phyloP scores from a whole-genome alignment of 2,797 vertebrate species.

The Champsocephalus gunnari region DNA sequence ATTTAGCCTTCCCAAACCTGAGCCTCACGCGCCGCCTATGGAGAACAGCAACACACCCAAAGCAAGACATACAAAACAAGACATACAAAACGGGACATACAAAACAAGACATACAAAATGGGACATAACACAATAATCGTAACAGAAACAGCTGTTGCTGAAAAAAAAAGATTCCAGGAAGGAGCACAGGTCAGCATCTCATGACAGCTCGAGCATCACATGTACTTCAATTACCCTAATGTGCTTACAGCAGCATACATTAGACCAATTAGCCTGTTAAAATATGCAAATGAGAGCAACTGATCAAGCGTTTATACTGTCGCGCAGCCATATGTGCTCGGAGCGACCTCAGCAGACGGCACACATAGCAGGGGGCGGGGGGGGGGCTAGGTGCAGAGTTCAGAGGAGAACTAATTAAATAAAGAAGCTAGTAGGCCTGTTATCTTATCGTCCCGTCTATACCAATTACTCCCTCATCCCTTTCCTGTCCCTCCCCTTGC shows the following conservation, averaged over 20 bases:
- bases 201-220: conserved; percentile 11
- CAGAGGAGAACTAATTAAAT: conserved; percentile 63
- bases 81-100: too few species aligned
- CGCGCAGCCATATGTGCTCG: conserved; percentile 57
- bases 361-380: conserved; percentile 55
- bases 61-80: too few species aligned
- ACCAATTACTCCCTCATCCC: conserved; percentile 65
- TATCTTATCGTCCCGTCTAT: conserved; percentile 67
- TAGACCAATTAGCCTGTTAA: conserved; percentile 58
- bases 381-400: conserved; percentile 38
- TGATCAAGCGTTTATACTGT: conserved; percentile 53
- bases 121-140: too few species aligned
- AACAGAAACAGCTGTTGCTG: not conserved
- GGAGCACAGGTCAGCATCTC: conserved; percentile 27
- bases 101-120: too few species aligned
- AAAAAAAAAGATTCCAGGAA: not conserved
- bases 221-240: conserved; percentile 54
- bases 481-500: conserved; percentile 41
- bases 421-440: conserved; percentile 51
- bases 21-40: too few species aligned
- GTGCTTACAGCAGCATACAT: conserved; percentile 57
- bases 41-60: too few species aligned
- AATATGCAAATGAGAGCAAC: conserved; percentile 51
- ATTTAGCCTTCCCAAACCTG: too few species aligned
- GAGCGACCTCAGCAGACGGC: conserved; percentile 55